Evolutionary conservation across 2,888 invertebrate genomes (phyloP).

Genomic region (Sussaba pulchella): DNA sequence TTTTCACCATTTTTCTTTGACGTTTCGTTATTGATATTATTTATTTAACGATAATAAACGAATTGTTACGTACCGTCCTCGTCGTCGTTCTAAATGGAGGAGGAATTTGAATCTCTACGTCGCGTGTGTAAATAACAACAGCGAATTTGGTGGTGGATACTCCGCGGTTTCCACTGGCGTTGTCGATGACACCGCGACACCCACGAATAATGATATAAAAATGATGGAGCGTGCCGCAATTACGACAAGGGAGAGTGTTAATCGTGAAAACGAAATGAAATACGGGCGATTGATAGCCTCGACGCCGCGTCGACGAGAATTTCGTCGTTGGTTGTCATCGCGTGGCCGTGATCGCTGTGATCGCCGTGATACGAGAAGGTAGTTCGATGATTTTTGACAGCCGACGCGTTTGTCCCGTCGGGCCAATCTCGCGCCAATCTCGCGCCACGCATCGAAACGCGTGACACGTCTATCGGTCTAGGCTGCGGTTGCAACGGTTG

Average conservation of each 20-base stretch:
- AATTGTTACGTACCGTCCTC: not conserved
- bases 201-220: conserved; percentile 32
- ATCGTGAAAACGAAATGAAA: conserved; percentile 43
- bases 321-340: conserved; percentile 24
- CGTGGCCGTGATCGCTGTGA: not conserved
- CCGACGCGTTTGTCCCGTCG: conserved; percentile 37
- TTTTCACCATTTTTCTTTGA: not conserved
- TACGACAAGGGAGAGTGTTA: conserved; percentile 38
- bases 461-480: conserved; percentile 66
- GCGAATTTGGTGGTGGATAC: not conserved
- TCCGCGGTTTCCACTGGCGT: too few species aligned
- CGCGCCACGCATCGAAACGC: conserved; percentile 71
- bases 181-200: too few species aligned
- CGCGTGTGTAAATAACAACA: conserved; percentile 1
- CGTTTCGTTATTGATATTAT: too few species aligned
- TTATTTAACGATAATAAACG: too few species aligned
- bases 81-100: not conserved
- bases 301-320: conserved; percentile 24
- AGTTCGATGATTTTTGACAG: conserved; percentile 62
- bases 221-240: too few species aligned
- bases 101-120: not conserved
- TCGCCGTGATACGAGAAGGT: not conserved
- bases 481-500: conserved; percentile 34
- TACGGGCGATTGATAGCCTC: not conserved
- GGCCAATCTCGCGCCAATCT: conserved; percentile 64